A percentile compares a stretch with the other conserved stretches of the same genome.
Conservation (phyloP, 37 sponge, comb jelly and placozoan species). For the Geodia barretti region DNA sequence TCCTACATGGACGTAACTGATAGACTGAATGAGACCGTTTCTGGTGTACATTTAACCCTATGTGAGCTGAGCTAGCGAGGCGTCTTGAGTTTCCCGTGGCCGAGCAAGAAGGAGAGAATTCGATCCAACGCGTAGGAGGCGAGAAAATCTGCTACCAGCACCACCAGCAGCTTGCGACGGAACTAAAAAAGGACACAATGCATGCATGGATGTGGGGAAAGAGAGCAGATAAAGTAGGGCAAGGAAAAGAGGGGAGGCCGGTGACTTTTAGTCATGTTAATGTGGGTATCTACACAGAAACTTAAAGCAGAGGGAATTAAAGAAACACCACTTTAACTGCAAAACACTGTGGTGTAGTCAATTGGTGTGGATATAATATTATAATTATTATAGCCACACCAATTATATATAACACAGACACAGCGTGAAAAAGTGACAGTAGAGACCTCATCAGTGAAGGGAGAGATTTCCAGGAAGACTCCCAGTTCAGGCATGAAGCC, state of each 20-base stretch:
- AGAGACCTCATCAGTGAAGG: conserved; percentile 81
- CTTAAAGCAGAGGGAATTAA: too few species aligned
- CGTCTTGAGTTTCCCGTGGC: conserved; percentile 32
- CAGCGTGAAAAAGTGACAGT: too few species aligned
- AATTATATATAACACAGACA: background rate
- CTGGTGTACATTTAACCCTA: too few species aligned
- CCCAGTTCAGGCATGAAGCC: conserved; percentile 84
- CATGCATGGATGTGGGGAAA: background rate
- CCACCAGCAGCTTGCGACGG: conserved; percentile 37
- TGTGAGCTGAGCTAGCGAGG: background rate
- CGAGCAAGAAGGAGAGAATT: conserved; percentile 41
- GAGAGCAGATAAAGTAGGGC: background rate
- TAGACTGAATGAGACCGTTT: too few species aligned
- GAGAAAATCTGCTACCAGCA: conserved; percentile 54
- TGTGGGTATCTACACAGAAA: too few species aligned
- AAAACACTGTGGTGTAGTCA: too few species aligned
- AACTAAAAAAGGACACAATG: conserved; percentile 37
- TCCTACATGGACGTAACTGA: too few species aligned
- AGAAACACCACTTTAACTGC: too few species aligned
- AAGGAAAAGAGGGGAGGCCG: background rate
- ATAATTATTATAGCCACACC: background rate
- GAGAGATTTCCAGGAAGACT: conserved; percentile 53
- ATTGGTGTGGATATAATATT: background rate
- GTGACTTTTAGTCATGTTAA: too few species aligned
- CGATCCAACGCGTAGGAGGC: conserved; percentile 47